Evolutionary conservation across 2,113 vertebrate genomes (phyloP).

Genomic region (Epinephelus moara): DNA sequence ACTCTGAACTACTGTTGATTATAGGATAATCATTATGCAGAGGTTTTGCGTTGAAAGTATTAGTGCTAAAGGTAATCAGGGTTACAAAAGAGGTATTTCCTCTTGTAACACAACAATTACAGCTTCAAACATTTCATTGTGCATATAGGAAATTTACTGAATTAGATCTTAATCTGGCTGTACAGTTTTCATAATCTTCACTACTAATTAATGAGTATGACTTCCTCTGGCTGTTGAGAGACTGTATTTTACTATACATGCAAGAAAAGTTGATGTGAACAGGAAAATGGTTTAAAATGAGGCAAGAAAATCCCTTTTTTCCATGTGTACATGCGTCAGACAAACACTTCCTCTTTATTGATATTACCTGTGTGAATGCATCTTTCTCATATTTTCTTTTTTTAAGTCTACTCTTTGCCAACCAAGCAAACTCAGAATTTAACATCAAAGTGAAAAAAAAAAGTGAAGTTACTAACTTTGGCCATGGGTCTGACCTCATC

Average conservation of each 20-base stretch:
- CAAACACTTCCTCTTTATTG: slow-evolving; percentile 5
- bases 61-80: neutral
- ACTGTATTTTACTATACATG: neutral
- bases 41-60: neutral
- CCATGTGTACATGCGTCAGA: neutral
- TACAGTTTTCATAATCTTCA: neutral
- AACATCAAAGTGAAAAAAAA: neutral
- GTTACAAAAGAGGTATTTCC: neutral
- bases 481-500: slow-evolving; percentile 77
- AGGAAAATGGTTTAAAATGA: neutral
- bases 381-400: neutral
- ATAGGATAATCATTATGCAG: neutral
- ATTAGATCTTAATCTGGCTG: neutral
- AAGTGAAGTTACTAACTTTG: slow-evolving; percentile 22
- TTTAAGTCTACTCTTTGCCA: neutral
- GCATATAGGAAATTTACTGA: neutral
- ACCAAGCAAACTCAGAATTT: neutral
- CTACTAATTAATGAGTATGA: neutral
- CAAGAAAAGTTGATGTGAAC: neutral
- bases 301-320: neutral
- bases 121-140: neutral
- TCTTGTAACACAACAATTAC: neutral
- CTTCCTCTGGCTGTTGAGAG: neutral
- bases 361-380: neutral
- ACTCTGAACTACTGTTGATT: neutral